phyloP scores from a whole-genome alignment of 2,113 vertebrate genomes.

The Melanerpes aurifrons region DNA sequence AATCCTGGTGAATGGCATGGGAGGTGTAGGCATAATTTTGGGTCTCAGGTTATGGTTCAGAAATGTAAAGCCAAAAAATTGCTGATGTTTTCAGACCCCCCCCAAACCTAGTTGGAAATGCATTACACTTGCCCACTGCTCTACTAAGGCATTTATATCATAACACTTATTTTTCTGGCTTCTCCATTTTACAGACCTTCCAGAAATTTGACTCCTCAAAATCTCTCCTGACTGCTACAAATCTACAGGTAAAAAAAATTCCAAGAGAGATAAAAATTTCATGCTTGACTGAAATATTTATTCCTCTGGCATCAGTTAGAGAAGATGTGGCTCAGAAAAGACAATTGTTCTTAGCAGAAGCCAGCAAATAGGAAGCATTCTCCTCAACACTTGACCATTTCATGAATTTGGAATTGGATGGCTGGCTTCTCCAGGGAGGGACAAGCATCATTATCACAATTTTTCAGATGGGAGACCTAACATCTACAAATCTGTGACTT shows the following conservation, averaged over 20 bases:
- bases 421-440: background rate
- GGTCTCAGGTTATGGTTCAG: background rate
- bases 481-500: background rate
- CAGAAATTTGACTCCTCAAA: slow-evolving; percentile 74
- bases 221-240: slow-evolving; percentile 64
- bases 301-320: background rate
- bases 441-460: background rate
- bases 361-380: background rate
- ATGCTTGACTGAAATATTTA: background rate
- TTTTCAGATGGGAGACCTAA: background rate
- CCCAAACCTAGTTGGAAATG: background rate
- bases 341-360: background rate
- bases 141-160: background rate
- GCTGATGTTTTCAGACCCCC: background rate
- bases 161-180: background rate
- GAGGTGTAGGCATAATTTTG: background rate
- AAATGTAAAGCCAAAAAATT: background rate
- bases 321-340: background rate
- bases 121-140: background rate
- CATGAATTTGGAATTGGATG: background rate
- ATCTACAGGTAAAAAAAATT: slow-evolving; percentile 74
- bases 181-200: slow-evolving; percentile 56
- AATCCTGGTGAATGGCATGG: background rate
- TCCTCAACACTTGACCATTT: background rate
- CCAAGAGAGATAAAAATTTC: background rate